These are phyloP conservation scores for Anticlea derivata DNA, from an alignment of 2,888 invertebrate species.

Conservation along the genomic window DNA sequence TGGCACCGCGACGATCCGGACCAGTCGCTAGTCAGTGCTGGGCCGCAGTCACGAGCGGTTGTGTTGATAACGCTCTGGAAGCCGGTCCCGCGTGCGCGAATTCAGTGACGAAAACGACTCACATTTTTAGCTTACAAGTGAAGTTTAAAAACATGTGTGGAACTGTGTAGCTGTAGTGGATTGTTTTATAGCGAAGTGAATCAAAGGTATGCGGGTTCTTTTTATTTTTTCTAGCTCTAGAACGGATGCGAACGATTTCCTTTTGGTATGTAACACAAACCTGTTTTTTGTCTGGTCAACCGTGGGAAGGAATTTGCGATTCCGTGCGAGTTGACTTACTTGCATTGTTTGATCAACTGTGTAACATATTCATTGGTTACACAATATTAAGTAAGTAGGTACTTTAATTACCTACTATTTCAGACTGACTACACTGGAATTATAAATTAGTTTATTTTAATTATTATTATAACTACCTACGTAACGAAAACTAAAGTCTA, in stretches of 20 bases:
- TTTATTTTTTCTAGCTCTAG: conserved; percentile 52
- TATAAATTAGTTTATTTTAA: no score
- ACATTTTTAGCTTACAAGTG: conserved; percentile 64
- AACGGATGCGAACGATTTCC: conserved; percentile 68
- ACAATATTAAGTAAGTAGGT: conserved; percentile 8
- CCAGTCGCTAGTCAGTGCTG: conserved; percentile 53
- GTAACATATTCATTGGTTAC: conserved; percentile 15
- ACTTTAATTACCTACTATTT: no score
- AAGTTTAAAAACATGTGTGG: conserved; percentile 70
- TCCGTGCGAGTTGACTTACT: conserved; percentile 39
- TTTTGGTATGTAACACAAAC: conserved; percentile 72
- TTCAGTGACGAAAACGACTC: conserved; percentile 46
- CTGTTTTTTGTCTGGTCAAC: conserved; percentile 73
- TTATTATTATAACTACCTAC: no score
- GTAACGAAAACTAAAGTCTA: no score
- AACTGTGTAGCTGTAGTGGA: conserved; percentile 39
- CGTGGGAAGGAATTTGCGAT: conserved; percentile 77
- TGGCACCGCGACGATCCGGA: conserved; percentile 33
- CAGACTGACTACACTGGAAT: no score
- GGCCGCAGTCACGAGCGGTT: conserved; percentile 38
- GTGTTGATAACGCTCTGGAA: conserved; percentile 29
- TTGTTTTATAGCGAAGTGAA: conserved; percentile 42
- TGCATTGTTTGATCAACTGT: conserved; percentile 42
- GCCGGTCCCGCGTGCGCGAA: conserved; percentile 61
- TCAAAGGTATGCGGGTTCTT: conserved; percentile 56